Evolutionary conservation across 1,140 invertebrate genomes (phyloP).

Genomic region (Uloborus diversus): DNA sequence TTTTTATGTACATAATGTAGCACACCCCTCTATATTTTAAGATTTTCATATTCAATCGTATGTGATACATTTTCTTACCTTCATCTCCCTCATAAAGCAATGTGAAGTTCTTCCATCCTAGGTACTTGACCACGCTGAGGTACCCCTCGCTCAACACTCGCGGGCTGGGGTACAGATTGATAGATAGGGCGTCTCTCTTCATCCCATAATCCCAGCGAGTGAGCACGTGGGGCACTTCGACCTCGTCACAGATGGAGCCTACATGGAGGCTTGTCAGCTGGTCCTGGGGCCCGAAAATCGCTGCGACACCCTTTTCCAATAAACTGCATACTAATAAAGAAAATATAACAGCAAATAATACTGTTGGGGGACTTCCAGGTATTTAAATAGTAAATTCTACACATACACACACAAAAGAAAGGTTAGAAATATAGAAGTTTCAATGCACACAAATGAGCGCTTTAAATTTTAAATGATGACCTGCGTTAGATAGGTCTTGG

Average conservation of each 20-base stretch:
- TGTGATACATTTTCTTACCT: conserved; percentile 72
- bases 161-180: conserved; percentile 95
- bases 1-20: no score
- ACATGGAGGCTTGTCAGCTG: conserved; percentile 89
- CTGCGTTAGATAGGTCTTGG: no score
- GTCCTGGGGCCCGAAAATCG: conserved; percentile 92
- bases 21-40: no score
- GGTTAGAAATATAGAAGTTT: no score
- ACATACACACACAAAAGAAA: no score
- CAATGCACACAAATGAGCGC: no score
- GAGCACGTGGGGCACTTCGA: conserved; percentile 94
- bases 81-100: conserved; percentile 95
- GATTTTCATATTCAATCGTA: no score
- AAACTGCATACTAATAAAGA: conserved; percentile 90
- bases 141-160: conserved; percentile 82
- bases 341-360: no score
- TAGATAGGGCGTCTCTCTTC: conserved; percentile 83
- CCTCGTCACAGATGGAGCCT: conserved; percentile 94
- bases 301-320: conserved; percentile 84
- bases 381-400: no score
- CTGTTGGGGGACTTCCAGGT: no score
- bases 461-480: no score
- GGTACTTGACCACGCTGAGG: conserved; percentile 85
- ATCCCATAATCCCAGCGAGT: conserved; percentile 88
- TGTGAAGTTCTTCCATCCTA: conserved; percentile 91